Evolutionary conservation across 2,888 invertebrate genomes (phyloP).

Genomic region (Rhagonycha fulva): DNA sequence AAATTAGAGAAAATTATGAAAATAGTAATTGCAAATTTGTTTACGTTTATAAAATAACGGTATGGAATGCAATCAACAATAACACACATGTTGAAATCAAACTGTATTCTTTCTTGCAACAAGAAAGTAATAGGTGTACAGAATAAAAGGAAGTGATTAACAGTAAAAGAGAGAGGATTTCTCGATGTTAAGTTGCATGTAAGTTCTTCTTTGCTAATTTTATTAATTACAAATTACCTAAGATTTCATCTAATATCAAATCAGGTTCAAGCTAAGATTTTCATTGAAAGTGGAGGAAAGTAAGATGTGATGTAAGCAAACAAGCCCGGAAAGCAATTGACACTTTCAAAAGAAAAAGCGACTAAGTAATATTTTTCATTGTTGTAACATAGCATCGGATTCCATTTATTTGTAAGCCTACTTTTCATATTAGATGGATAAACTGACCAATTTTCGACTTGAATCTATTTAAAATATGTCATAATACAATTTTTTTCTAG

Average conservation of each 20-base stretch:
- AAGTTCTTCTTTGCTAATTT: conserved; percentile 9
- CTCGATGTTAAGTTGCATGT: conserved; percentile 8
- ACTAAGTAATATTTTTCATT: too few species aligned
- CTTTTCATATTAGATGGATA: too few species aligned
- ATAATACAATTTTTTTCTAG: too few species aligned
- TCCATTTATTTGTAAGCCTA: too few species aligned
- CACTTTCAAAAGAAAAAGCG: too few species aligned
- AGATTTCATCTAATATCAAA: not conserved
- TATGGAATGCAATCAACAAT: conserved; percentile 15
- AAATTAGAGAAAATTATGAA: not conserved
- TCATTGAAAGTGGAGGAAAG: not conserved
- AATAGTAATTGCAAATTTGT: conserved; percentile 7
- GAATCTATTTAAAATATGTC: too few species aligned
- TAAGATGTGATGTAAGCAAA: not conserved
- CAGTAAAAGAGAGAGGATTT: conserved; percentile 21
- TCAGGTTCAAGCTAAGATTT: not conserved
- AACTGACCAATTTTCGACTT: too few species aligned
- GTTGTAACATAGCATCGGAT: too few species aligned
- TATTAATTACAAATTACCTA: conserved; percentile 4
- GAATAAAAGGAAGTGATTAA: conserved; percentile 21
- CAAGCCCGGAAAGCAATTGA: too few species aligned
- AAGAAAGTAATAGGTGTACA: conserved; percentile 16
- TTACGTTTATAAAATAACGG: conserved; percentile 12
- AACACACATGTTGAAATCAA: conserved; percentile 15
- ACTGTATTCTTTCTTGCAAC: conserved; percentile 12